Evolutionary conservation across 2,888 invertebrate species (phyloP), one percentile per base, ranked within the genome.

Genomic region (Petrolisthes manimaculis): DNA sequence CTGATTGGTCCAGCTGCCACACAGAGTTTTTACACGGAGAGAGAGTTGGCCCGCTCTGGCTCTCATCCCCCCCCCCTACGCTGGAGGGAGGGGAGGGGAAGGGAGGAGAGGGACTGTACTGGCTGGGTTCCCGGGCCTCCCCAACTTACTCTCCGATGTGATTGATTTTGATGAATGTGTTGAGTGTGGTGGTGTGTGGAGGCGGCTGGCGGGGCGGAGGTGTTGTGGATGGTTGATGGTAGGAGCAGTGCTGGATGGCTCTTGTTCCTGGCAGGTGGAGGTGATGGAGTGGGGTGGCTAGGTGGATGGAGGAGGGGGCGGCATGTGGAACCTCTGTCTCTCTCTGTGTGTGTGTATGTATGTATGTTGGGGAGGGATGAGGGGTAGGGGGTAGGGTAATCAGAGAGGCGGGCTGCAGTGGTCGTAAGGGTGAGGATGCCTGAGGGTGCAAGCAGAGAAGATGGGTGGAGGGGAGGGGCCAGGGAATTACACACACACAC

Each of bases 111-210:
- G 6, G 61, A 6, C 61, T 6, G 6, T 9, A 21, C 18, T 9
- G 21, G 37, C 24, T 24, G 21, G 21, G 37, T 6, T n/a, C 71
- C 83, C 69, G 71, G 83, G 83, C 71, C 83, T 71, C 79, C 87
- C 83, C 83, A 75, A 83, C 83, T 74, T 55, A 56, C 83, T 78
- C 87, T 83, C 83, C 87, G 78, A 55, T 87, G 87, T 87, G 87
- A 87, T 87, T 87, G 87, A 87, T 87, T 87, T 83, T 87, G 87
- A 87, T 83, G 87, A 83, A 87, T 87, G 87, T 79, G 87, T 79
- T 87, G 83, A 87, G 83, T 87, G 78, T 87, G 79, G 56, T 78
- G 87, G 83, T 87, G 87, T 83, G 87, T 87, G 87, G 83, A 83
- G 87, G 67, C 67, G 87, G 81, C 55, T 83, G 67, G 79, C 75